Evolutionary conservation across 2,113 vertebrate species (phyloP).

Genomic region (Crypturellus undulatus): DNA sequence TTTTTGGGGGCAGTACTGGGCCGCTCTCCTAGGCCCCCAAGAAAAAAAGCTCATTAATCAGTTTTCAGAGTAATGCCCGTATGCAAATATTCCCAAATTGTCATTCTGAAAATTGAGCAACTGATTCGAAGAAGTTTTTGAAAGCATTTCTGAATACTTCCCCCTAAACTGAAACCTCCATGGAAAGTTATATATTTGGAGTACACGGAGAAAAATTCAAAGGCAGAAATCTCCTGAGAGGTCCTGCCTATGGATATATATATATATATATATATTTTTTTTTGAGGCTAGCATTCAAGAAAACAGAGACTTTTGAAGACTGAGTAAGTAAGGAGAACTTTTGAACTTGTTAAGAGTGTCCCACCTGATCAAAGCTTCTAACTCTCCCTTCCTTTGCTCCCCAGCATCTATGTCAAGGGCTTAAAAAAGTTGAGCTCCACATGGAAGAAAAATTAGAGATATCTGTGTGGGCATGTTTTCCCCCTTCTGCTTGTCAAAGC

Average conservation of each 20-base stretch:
- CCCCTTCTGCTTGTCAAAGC: conserved; percentile 29
- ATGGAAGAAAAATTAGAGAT: background rate
- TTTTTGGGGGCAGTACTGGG: background rate
- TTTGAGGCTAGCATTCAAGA: background rate
- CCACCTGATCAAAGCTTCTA: conserved; percentile 58
- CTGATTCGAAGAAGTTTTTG: background rate
- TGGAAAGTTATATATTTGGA: background rate
- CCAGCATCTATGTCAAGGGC: conserved; percentile 46
- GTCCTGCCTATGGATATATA: rapidly evolving
- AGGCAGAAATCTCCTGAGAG: background rate
- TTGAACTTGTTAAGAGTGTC: conserved; percentile 16
- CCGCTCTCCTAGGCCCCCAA: background rate
- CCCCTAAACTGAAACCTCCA: background rate
- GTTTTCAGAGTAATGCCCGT: background rate
- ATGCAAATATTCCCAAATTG: background rate
- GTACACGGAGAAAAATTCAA: conserved; percentile 35
- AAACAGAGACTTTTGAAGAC: conserved; percentile 5
- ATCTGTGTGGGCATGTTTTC: background rate
- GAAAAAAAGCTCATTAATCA: background rate
- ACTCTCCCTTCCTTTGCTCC: background rate
- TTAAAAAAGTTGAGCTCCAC: conserved; percentile 36
- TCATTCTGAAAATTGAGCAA: background rate
- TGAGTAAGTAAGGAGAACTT: background rate
- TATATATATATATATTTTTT: too few relatives aligned
- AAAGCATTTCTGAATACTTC: conserved; percentile 2